phyloP scores from a whole-genome alignment of 2,888 invertebrate genomes.

The Dolichopus griseipennis region DNA sequence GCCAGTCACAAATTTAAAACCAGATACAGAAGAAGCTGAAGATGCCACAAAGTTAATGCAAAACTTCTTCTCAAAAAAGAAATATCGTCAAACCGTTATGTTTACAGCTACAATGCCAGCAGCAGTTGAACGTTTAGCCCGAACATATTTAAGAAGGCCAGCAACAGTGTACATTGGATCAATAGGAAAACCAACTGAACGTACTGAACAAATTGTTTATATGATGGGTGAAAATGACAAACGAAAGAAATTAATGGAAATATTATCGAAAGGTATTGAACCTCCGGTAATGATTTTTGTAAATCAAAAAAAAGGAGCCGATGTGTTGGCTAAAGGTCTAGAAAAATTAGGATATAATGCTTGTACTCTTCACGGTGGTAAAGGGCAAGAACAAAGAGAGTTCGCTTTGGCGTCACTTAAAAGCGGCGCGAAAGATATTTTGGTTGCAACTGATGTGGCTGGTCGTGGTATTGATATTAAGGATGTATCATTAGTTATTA shows the following conservation, averaged over 20 bases:
- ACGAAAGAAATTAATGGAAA: constrained; percentile 89
- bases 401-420: constrained; percentile 95
- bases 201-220: constrained; percentile 94
- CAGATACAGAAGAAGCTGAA: constrained; percentile 97
- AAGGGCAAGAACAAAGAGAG: constrained; percentile 98
- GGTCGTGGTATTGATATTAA: constrained; percentile 99
- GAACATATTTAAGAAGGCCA: constrained; percentile 88
- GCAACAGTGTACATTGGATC: constrained; percentile 97
- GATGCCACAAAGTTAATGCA: constrained; percentile 82
- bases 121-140: constrained; percentile 90
- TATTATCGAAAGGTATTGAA: constrained; percentile 81
- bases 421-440: constrained; percentile 89
- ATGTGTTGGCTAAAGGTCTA: constrained; percentile 91
- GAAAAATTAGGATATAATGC: constrained; percentile 96
- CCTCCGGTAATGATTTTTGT: constrained; percentile 99
- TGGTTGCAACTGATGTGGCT: constrained; percentile 99
- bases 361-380: constrained; percentile 96
- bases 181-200: constrained; percentile 92
- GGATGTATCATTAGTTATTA: constrained; percentile 97
- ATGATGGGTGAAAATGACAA: constrained; percentile 95
- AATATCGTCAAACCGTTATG: constrained; percentile 97
- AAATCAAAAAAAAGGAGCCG: constrained; percentile 99
- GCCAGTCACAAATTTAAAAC: constrained; percentile 96
- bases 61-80: constrained; percentile 92
- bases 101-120: constrained; percentile 99